These are phyloP conservation scores for Zaprionus lachaisei DNA, from an alignment of 1,140 invertebrate species.

Conservation along the genomic window DNA sequence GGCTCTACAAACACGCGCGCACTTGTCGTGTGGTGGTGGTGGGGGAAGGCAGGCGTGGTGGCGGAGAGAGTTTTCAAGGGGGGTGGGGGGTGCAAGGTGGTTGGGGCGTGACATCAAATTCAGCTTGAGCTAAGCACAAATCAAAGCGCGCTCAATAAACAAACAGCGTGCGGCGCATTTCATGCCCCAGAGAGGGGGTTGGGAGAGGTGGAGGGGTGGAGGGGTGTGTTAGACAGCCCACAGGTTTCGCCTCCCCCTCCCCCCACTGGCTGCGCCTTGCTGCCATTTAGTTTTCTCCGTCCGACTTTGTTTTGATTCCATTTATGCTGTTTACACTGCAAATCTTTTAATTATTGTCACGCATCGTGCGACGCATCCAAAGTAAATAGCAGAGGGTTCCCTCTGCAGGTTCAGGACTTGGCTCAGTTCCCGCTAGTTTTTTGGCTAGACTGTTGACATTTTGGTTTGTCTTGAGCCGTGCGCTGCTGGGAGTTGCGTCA, in stretches of 20 bases:
- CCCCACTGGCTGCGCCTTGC: constrained; percentile 21
- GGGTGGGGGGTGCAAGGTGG: background rate
- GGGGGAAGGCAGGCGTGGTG: background rate
- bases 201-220: background rate
- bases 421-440: constrained; percentile 39
- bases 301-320: constrained; percentile 82
- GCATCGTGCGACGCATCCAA: constrained; percentile 38
- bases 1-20: constrained; percentile 72
- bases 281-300: constrained; percentile 64
- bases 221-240: background rate
- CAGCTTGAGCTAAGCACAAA: constrained; percentile 48
- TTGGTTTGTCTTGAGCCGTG: constrained; percentile 22
- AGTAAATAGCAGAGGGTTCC: constrained; percentile 24
- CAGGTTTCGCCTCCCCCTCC: constrained; percentile 18
- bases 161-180: constrained; percentile 70
- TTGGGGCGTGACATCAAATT: constrained; percentile 21
- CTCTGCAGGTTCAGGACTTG: background rate
- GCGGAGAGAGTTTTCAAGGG: too few species aligned
- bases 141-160: constrained; percentile 79
- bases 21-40: constrained; percentile 56
- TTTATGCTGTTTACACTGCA: constrained; percentile 76
- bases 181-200: constrained; percentile 34
- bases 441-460: constrained; percentile 43
- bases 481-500: constrained; percentile 66
- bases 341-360: constrained; percentile 83